These are phyloP conservation scores for Heliconius himera DNA, from an alignment of 1,140 invertebrate genomes.

Conservation along the genomic window DNA sequence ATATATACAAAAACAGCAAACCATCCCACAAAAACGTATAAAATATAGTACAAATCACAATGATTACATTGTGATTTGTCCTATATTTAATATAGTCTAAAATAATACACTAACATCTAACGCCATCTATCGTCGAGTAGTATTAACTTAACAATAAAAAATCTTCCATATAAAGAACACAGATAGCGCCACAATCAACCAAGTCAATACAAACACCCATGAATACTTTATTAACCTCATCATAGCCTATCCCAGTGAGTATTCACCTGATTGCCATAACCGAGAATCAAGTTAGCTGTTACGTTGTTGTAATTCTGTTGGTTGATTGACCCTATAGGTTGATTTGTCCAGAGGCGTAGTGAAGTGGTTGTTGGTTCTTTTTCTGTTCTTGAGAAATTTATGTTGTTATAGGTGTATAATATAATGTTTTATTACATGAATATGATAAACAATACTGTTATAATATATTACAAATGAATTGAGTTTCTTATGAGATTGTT, in stretches of 20 bases:
- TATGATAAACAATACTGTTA: no score
- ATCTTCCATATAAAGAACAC: background rate
- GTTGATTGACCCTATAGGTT: background rate
- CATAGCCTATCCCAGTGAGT: constrained; percentile 23
- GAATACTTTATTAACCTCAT: constrained; percentile 28
- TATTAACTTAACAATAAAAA: background rate
- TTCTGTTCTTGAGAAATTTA: background rate
- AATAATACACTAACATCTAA: background rate
- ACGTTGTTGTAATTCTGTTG: background rate
- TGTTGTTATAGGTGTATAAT: no score
- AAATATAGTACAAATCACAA: background rate
- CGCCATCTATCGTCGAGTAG: constrained; percentile 24
- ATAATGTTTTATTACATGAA: no score
- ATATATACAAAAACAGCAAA: no score
- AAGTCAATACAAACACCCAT: constrained; percentile 26
- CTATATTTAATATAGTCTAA: background rate
- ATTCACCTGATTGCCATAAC: constrained; percentile 15
- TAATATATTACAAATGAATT: no score
- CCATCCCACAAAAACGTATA: background rate
- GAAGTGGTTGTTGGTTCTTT: background rate
- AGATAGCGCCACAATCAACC: constrained; percentile 12
- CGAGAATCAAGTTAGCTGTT: constrained; percentile 10
- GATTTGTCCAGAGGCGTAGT: background rate
- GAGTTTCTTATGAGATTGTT: no score
- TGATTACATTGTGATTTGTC: no score